These are phyloP conservation scores for Rhinatrema bivittatum DNA, from an alignment of 2,797 vertebrate species.

Conservation along the genomic window DNA sequence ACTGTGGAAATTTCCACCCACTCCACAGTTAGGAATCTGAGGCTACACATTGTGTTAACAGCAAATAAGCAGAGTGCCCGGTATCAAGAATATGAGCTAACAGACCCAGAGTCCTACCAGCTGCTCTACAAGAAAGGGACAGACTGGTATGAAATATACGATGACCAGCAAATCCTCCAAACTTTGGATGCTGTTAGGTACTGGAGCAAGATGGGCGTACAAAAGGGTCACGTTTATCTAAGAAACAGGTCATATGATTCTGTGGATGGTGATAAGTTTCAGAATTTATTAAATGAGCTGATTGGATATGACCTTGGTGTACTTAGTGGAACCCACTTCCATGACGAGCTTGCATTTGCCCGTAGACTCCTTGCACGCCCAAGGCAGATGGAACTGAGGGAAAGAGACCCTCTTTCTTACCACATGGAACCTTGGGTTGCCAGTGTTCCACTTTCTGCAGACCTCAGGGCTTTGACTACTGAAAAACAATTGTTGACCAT, in stretches of 20 bases:
- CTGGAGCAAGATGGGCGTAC: conserved; percentile 22
- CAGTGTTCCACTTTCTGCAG: conserved; percentile 28
- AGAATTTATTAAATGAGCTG: conserved; percentile 39
- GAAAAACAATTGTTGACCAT: conserved; percentile 38
- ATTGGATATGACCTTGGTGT: conserved; percentile 54
- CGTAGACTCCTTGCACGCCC: too few species aligned
- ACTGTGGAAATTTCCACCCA: too few species aligned
- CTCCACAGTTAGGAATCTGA: too few species aligned
- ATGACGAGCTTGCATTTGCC: too few species aligned
- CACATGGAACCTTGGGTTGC: too few species aligned
- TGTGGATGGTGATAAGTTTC: conserved; percentile 29
- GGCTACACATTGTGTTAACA: too few species aligned
- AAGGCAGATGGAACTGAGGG: too few species aligned
- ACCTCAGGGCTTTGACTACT: conserved; percentile 29
- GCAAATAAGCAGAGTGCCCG: too few species aligned
- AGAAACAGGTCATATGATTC: conserved; percentile 20
- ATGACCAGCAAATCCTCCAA: conserved; percentile 64
- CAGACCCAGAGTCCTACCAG: too few species aligned
- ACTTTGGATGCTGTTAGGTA: conserved; percentile 55
- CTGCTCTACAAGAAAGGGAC: conserved; percentile 48
- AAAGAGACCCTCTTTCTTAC: too few species aligned
- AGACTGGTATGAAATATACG: conserved; percentile 62
- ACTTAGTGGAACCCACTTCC: conserved; percentile 59
- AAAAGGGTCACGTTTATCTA: too few species aligned
- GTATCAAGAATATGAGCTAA: too few species aligned